A percentile compares a stretch with the other conserved stretches of the same genome.
Conservation (phyloP, 2,888 invertebrate genomes). For the Scaptomyza flava region DNA sequence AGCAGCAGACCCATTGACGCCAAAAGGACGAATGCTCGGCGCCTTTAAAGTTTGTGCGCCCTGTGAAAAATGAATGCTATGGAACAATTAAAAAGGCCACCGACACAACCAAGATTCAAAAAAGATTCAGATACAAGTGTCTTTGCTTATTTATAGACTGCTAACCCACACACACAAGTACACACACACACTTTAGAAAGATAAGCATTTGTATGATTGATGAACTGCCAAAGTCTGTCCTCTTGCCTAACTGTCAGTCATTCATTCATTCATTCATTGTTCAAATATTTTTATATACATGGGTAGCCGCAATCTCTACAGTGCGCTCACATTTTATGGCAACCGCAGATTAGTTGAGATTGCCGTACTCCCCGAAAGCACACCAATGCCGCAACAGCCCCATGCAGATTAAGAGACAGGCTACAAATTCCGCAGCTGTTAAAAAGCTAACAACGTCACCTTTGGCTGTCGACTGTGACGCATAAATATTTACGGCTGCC, state of each 20-base stretch:
- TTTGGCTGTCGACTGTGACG: constrained; percentile 63
- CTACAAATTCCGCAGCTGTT: constrained; percentile 77
- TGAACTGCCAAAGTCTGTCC: constrained; percentile 56
- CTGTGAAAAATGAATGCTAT: constrained; percentile 67
- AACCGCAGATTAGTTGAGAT: constrained; percentile 76
- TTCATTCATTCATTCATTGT: constrained; percentile 55
- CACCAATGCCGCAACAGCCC: not conserved
- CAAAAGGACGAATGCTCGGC: constrained; percentile 34
- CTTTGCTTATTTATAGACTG: constrained; percentile 57
- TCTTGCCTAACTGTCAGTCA: constrained; percentile 20
- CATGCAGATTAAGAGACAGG: constrained; percentile 58
- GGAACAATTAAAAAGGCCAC: constrained; percentile 65
- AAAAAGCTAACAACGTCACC: constrained; percentile 77
- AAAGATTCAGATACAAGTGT: constrained; percentile 39
- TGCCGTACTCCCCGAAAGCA: constrained; percentile 22
- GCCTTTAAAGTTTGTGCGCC: constrained; percentile 57
- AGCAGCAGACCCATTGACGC: constrained; percentile 65
- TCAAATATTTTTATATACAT: constrained; percentile 62
- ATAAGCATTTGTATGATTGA: constrained; percentile 73
- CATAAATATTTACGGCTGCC: constrained; percentile 75
- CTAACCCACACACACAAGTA: constrained; percentile 8
- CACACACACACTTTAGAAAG: constrained; percentile 41
- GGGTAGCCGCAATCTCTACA: constrained; percentile 21
- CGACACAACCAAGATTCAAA: constrained; percentile 35
- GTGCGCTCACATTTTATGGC: constrained; percentile 65